Conservation (phyloP, 2,888 invertebrate species). For the Caenorhabditis doughertyi region DNA sequence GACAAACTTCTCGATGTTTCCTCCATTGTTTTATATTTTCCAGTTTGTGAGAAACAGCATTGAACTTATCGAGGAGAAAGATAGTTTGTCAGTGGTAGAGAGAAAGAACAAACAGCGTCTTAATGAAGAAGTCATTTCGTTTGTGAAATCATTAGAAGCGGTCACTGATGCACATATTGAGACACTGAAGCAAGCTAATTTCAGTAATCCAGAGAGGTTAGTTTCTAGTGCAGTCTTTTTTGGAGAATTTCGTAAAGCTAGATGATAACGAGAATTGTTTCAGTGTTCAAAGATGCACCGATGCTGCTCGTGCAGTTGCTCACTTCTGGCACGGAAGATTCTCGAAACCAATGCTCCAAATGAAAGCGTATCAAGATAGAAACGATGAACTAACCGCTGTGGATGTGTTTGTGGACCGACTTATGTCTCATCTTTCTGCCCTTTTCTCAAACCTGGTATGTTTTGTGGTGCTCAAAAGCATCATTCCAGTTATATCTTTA, state of each 20-base stretch:
- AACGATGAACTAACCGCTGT: constrained; percentile 87
- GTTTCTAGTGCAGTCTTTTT: too few relatives aligned
- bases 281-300: constrained; percentile 78
- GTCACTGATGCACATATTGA: constrained; percentile 76
- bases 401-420: constrained; percentile 89
- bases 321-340: constrained; percentile 72
- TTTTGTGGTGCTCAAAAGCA: background rate
- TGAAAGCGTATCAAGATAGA: constrained; percentile 73
- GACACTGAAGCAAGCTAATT: constrained; percentile 76
- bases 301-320: constrained; percentile 79
- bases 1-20: background rate
- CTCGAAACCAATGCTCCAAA: constrained; percentile 71
- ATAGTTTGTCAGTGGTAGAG: constrained; percentile 90
- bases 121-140: constrained; percentile 63
- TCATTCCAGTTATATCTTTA: too few relatives aligned
- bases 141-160: constrained; percentile 74
- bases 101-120: constrained; percentile 89
- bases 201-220: constrained; percentile 79
- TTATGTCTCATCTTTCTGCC: constrained; percentile 94
- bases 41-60: constrained; percentile 92
- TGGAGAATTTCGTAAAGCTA: too few relatives aligned
- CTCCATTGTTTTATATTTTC: constrained; percentile 82
- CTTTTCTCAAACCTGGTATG: constrained; percentile 92
- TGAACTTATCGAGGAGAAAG: constrained; percentile 94
- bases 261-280: too few relatives aligned